These are phyloP conservation scores for Carcinoscorpius rotundicauda DNA, from an alignment of 1,140 invertebrate genomes.

Conservation along the genomic window DNA sequence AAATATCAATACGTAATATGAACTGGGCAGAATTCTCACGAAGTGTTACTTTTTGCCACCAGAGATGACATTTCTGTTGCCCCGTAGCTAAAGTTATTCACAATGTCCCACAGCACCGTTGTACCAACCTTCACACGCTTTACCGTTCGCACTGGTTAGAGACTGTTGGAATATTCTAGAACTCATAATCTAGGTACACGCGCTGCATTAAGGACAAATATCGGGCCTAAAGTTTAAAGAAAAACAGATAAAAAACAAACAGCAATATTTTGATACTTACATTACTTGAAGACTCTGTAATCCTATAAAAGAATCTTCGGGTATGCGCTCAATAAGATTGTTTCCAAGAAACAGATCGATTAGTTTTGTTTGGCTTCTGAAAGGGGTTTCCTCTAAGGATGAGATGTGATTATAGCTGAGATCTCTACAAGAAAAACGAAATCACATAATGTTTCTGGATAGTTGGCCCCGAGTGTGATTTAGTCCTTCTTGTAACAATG, in stretches of 20 bases:
- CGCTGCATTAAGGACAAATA: conserved; percentile 7
- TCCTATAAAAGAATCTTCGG: conserved; percentile 64
- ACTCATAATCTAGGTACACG: too few relatives aligned
- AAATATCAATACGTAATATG: too few relatives aligned
- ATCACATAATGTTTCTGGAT: background rate
- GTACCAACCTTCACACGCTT: too few relatives aligned
- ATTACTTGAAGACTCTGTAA: conserved; percentile 65
- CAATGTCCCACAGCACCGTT: too few relatives aligned
- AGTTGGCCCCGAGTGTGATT: background rate
- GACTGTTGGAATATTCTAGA: too few relatives aligned
- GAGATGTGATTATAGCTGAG: conserved; percentile 70
- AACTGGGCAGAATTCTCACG: too few relatives aligned
- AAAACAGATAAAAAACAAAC: background rate
- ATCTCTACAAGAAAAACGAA: conserved; percentile 46
- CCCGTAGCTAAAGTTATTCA: too few relatives aligned
- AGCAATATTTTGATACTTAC: conserved; percentile 47
- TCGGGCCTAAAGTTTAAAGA: conserved; percentile 8
- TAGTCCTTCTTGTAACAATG: conserved; percentile 5
- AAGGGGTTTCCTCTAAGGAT: conserved; percentile 51
- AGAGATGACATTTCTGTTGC: too few relatives aligned
- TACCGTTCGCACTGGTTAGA: too few relatives aligned
- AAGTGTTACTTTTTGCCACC: too few relatives aligned
- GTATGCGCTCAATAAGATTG: conserved; percentile 62
- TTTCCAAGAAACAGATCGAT: conserved; percentile 73
- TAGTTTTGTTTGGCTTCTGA: conserved; percentile 53